Base-by-base conservation (phyloP, 2,888 invertebrate species). In the Celastrina argiolus region DNA sequence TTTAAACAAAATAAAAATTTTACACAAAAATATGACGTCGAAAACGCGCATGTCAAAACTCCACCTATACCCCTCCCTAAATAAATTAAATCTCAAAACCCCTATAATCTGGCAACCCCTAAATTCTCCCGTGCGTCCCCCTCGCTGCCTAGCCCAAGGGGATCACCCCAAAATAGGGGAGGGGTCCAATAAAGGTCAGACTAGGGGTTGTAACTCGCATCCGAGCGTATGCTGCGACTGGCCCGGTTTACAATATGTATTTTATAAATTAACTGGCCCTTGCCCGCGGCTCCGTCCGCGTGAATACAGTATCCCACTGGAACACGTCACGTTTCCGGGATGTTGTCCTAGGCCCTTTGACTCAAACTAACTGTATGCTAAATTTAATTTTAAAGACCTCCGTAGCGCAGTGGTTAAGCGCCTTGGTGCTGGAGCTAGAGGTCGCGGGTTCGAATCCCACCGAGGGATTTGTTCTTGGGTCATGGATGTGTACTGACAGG, bases 61-160 rank as follows among this genome's bases (percentile, higher is more conserved):
- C 70, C 72, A 75, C 72, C 39, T 56, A 74, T 75, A 74, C 76
- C 81, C 81, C 81, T 76, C 79, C 81, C 79, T 73, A 79, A 81
- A 80, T 82, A 85, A 85, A 87, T 86, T 84, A 81, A 80, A 85
- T 83, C 81, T 79, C 77, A 77, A 77, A 78, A 79, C 79, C 79
- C 79, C 80, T 72, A 72, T 70, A 72, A 69, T 70, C 72, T 73
- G 72, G 68, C 74, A 72, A 72, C 74, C 74, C 74, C 58, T 58
- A 41, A 56, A 67, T 69, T 69, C 73, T 69, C 70, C 72, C 71
- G 70, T 70, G 69, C 28, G 67, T 68, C 71, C 72, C 71, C 71
- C 73, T 72, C 71, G 72, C 70, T 75, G 74, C 76, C 82, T 77
- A 76, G 77, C 81, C 85, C 84, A 83, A 81, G 82, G 84, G 85